These are phyloP conservation scores for Drosophila setifemur DNA, from an alignment of 1,140 invertebrate species.

Conservation along the genomic window DNA sequence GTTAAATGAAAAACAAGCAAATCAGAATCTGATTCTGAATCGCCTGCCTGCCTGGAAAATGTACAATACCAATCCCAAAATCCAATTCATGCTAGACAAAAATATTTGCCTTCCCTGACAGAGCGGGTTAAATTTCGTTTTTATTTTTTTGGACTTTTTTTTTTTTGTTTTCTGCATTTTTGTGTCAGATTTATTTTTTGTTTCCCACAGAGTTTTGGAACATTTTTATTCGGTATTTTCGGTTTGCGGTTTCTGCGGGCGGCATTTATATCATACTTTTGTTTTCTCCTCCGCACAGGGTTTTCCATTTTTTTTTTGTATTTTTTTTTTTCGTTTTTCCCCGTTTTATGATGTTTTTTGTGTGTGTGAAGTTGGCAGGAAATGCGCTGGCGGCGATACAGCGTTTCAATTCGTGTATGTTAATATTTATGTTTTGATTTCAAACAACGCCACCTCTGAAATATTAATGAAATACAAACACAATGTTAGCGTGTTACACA, in stretches of 20 bases:
- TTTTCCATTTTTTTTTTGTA: conserved; percentile 46
- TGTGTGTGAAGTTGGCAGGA: conserved; percentile 43
- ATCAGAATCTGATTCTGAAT: conserved; percentile 37
- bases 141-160: conserved; percentile 10
- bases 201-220: conserved; percentile 39
- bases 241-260: conserved; percentile 72
- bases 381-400: conserved; percentile 70
- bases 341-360: conserved; percentile 1
- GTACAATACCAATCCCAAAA: conserved; percentile 28
- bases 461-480: conserved; percentile 81
- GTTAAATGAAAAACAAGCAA: conserved; percentile 73
- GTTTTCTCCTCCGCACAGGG: too few species aligned
- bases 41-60: conserved; percentile 29
- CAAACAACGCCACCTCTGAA: conserved; percentile 80
- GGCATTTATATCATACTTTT: conserved; percentile 75
- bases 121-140: conserved; percentile 60
- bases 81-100: conserved; percentile 66
- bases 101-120: conserved; percentile 75
- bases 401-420: conserved; percentile 80
- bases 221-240: conserved; percentile 51
- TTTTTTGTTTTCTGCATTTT: too few species aligned
- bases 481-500: conserved; percentile 69
- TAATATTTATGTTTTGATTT: conserved; percentile 81
- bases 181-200: neutral
- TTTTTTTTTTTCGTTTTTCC: conserved; percentile 19